Evolutionary conservation across 2,888 invertebrate genomes (phyloP), one percentile per base, ranked within the genome.

Genomic region (Ptychoptera contaminata): DNA sequence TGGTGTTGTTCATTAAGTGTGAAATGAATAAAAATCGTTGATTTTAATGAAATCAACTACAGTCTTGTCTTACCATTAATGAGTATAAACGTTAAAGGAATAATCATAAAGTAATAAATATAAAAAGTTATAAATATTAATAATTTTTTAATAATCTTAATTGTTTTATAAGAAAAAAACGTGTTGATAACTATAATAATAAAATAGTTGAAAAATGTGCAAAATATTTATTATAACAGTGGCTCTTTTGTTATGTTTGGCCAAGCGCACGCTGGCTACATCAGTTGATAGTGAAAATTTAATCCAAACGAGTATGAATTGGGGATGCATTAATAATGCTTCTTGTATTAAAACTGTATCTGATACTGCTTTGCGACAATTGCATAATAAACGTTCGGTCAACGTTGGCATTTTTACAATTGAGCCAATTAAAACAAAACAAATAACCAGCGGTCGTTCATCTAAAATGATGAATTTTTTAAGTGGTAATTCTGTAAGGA

Each of bases 241-340:
- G 35, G 12, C 8, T 7, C 10, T 42, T 16, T 9, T 42, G 16
- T 16, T 15, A 16, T 23, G 23, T 23, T 23, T 23, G 23, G 7
- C 4, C 4, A 23, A 23, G 7, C 7, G 7, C 23, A 23, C 23
- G 23, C 23, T 23, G 23, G 23, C 23, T 3, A 23, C 23, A 23
- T 23, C 23, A 23, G 23, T 23, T 23, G 38, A 37, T 12, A 31
- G 16, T 37, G 37, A 29, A 9, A 42, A 34, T 29, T 29, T 40
- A 40, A 36, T 64, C 16, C 41, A 57, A 46, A 58, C 61, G 43
- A 59, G 60, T 48, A 53, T 63, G n/a, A 61, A 57, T 39, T 65
- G 65, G 65, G 55, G 56, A 53, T 76, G 76, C 62, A 71, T 71
- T 58, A 75, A 76, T 54, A 76, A 76, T 60, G 73, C 74, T 31